Base-by-base conservation (phyloP, 2,888 invertebrate species). In the Xestoiulus laeticollis region DNA sequence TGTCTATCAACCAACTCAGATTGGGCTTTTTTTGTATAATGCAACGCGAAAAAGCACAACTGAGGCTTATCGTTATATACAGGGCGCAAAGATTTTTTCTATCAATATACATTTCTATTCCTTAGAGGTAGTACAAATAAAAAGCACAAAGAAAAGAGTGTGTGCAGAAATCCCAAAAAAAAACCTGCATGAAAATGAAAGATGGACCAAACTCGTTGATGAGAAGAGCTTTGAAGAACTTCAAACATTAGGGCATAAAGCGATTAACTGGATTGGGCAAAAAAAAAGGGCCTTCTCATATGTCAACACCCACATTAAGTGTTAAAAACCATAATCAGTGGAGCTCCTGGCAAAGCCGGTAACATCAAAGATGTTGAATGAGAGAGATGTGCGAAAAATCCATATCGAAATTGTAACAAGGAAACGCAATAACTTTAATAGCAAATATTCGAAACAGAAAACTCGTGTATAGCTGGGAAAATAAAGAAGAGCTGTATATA, bases 251-350 rank as follows among this genome's bases (percentile, higher is more conserved):
- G 22, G 43, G n/a, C 84, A 33, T 84, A 84, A 84, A 84, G 84
- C 84, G 84, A 84, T 84, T 84, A 84, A 84, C 43, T 33, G 43
- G 43, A 84, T 33, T 84, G 84, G 33, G 38, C 48, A 22, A 84
- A 84, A 84, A n/a, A n/a, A 84, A 84, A 16, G 33, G 38, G 38
- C 84, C 43, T 43, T 84, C 43, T 84, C 84, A 19, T 33, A 33
- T 84, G 84, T 84, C 84, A 84, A 84, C 84, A 84, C 38, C 84
- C 22, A 43, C 43, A 84, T 84, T 84, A 84, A 84, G 84, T 84
- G 84, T 84, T 84, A 84, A 84, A 33, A 84, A 84, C 33, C 84
- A 84, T 84, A 84, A 84, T 84, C 84, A 84, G 84, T 26, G 68
- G 68, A 33, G 84, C 33, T 84, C n/a, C 38, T 84, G 33, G 84